Evolutionary conservation across 2,888 invertebrate genomes (phyloP), one percentile per base, ranked within the genome.

Genomic region (Eupsilia transversa): DNA sequence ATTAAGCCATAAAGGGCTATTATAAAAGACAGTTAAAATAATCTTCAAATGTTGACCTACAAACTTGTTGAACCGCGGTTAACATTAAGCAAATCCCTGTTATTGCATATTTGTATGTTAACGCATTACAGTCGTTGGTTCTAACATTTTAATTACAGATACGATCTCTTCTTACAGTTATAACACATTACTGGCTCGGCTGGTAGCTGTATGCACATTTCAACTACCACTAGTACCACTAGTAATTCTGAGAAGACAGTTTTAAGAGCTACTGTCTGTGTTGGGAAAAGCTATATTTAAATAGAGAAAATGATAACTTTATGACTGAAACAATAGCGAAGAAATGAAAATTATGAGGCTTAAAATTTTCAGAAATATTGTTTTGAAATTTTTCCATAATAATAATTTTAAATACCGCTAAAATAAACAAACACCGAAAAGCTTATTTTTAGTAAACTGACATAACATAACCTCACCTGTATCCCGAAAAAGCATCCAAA

Each of bases 401-500:
- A 38, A 7, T 27, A 2, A 9, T 17, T 12, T 6, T 17, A 20
- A 49, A 52, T 57, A n/a, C 23, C 12, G 14, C n/a, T 12, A 33
- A 52, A 41, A 60, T 38, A 35, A 46, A 54, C 6, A 65, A 68
- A 43, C 1, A 38, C 10, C n/a, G 1, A 35, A 63, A 14, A 74
- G 30, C 4, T 46, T 46, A n/a, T 10, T 30, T 30, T 10, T 43
- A 23, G 49, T 20, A 59, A 41, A 66, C 33, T 17, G 69, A 63
- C 30, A 46, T 5, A 60, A 20, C 7, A 61, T 23, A 38, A n/a
- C 30, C 86, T 86, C 56, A 91, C 90, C 89, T 85, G 75, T 79
- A 78, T 86, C 72, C 77, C 69, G 79, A 82, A 87, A 80, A 57
- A 61, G 80, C 86, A 90, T 89, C 88, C 90, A 89, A 88, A 73